These are phyloP conservation scores for Dugesia japonica DNA, from an alignment of 2,888 invertebrate species.

Conservation along the genomic window DNA sequence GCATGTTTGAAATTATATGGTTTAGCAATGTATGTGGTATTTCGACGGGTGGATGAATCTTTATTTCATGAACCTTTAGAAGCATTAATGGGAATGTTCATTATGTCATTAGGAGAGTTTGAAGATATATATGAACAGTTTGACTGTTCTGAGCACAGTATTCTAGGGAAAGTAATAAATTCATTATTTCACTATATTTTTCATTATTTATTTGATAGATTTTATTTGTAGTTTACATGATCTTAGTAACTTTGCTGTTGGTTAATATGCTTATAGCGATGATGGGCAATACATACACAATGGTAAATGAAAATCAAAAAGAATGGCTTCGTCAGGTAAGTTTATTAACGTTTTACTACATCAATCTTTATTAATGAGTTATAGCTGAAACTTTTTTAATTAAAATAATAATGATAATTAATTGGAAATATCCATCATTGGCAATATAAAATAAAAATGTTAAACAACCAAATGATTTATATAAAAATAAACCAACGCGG, in stretches of 20 bases:
- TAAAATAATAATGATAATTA: no score
- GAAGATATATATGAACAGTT: slow-evolving; percentile 81
- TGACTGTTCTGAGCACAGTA: slow-evolving; percentile 62
- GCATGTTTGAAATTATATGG: no score
- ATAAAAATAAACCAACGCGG: no score
- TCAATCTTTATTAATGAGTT: no score
- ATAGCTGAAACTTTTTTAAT: no score
- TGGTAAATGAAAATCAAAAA: slow-evolving; percentile 75
- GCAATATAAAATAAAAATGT: no score
- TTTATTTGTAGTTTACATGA: slow-evolving; percentile 89
- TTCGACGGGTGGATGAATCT: slow-evolving; percentile 41
- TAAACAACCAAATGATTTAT: no score
- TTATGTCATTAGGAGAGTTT: slow-evolving; percentile 91
- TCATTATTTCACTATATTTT: no score
- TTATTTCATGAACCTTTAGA: slow-evolving; percentile 61
- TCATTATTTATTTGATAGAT: slow-evolving; percentile 43
- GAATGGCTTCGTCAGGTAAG: slow-evolving; percentile 80
- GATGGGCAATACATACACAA: slow-evolving; percentile 98
- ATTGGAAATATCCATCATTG: no score
- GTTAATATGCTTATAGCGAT: slow-evolving; percentile 97
- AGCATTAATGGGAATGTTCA: slow-evolving; percentile 87
- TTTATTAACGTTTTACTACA: no score
- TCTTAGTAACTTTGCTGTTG: slow-evolving; percentile 75
- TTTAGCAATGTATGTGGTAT: slow-evolving; percentile 45
- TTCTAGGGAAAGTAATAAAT: slow-evolving; percentile 68